Percentiles rank a stretch among this genome's conserved stretches.
These are phyloP conservation scores for Tachysurus fulvidraco DNA, from an alignment of 2,113 vertebrate species.

Conservation along the genomic window DNA sequence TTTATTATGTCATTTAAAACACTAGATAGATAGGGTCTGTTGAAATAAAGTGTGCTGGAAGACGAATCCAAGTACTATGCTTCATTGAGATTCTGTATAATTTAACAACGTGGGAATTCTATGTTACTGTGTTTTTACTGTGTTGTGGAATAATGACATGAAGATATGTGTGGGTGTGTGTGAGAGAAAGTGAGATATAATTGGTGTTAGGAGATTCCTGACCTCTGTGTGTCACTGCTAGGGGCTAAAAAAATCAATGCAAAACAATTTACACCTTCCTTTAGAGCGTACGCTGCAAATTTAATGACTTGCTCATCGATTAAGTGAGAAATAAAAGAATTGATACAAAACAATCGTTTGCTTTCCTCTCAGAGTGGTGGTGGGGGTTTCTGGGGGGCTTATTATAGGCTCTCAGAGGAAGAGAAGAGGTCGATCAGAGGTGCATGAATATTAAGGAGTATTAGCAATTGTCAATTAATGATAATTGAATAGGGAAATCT, in stretches of 20 bases:
- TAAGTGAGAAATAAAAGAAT: background rate
- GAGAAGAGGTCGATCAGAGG: background rate
- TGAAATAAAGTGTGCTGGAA: background rate
- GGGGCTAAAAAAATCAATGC: constrained; percentile 13
- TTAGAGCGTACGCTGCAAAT: background rate
- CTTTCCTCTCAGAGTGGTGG: too few relatives aligned
- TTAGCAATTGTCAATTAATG: background rate
- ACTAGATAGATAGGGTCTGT: background rate
- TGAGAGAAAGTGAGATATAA: background rate
- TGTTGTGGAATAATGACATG: background rate
- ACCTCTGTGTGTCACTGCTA: background rate
- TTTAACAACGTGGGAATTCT: background rate
- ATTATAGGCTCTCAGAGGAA: background rate
- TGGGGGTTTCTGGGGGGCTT: background rate
- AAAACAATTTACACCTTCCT: constrained; percentile 10
- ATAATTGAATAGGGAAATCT: background rate
- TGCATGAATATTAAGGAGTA: background rate
- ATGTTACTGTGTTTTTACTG: background rate
- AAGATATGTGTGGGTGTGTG: background rate
- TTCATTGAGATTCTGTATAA: background rate
- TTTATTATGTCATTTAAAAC: background rate
- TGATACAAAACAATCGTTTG: background rate
- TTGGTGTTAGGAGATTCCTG: background rate
- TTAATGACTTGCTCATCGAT: background rate
- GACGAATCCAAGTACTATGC: background rate